A percentile compares a stretch with the other conserved stretches of the same genome.
Evolutionary conservation across 2,113 vertebrate species (phyloP).

Genomic region (Copsychus sechellarum): DNA sequence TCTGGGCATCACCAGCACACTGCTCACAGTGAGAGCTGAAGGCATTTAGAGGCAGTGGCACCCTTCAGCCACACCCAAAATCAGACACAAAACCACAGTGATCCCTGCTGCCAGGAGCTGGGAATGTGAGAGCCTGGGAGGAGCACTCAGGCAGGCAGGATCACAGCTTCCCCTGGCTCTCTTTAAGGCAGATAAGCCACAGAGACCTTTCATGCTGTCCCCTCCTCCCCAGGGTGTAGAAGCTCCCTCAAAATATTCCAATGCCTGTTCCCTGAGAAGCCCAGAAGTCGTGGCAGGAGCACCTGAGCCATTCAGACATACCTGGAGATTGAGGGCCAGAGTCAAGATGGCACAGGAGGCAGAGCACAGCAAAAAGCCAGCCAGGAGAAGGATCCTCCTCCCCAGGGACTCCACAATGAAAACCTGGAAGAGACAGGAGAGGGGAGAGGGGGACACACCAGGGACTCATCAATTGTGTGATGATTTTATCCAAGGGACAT

Average conservation of each 20-base stretch:
- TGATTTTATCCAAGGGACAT: background rate
- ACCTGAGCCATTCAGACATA: constrained; percentile 5
- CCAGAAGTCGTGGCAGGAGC: rapidly evolving
- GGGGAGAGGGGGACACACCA: background rate
- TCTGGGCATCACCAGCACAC: background rate
- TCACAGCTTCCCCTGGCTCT: background rate
- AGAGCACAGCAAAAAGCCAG: constrained; percentile 86
- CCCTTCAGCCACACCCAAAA: background rate
- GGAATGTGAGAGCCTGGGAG: rapidly evolving
- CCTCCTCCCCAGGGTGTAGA: background rate
- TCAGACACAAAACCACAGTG: background rate
- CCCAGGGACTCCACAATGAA: constrained; percentile 89
- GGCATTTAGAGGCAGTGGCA: background rate
- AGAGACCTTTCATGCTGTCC: background rate
- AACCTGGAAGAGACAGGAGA: constrained; percentile 69
- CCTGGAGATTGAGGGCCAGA: constrained; percentile 84
- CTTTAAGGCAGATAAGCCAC: background rate
- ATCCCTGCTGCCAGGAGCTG: background rate
- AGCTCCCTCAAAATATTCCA: background rate
- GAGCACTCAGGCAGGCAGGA: background rate
- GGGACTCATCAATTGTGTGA: background rate
- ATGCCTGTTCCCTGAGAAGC: background rate
- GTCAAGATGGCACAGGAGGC: constrained; percentile 81
- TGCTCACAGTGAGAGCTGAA: background rate
- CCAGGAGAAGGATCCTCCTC: constrained; percentile 81